A percentile compares a stretch with the other conserved stretches of the same genome.
These are phyloP conservation scores for Hemistola chrysoprasaria DNA, from an alignment of 2,888 invertebrate species.

Conservation along the genomic window DNA sequence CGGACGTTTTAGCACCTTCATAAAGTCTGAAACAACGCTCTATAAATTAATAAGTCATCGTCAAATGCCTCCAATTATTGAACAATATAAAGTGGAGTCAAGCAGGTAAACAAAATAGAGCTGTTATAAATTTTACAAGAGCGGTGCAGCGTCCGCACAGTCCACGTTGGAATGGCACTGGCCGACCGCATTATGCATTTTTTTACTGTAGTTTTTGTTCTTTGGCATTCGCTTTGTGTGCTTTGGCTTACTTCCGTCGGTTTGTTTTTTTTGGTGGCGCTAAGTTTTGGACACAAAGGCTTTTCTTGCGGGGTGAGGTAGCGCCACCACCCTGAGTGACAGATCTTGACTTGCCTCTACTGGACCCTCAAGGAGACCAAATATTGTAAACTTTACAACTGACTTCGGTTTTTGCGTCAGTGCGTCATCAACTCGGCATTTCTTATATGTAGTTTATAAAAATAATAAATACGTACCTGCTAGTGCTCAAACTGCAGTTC, in stretches of 20 bases:
- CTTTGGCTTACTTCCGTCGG: conserved; percentile 70
- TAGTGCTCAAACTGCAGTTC: too few relatives aligned
- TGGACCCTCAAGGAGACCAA: conserved; percentile 16
- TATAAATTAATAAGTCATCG: conserved; percentile 82
- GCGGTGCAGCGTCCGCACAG: too few relatives aligned
- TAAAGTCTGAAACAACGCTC: conserved; percentile 72
- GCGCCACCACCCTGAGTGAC: conserved; percentile 50
- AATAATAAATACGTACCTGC: too few relatives aligned
- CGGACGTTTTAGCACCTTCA: conserved; percentile 75
- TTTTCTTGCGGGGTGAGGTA: conserved; percentile 48
- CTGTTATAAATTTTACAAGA: conserved; percentile 80
- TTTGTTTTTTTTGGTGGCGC: conserved; percentile 74
- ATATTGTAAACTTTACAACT: conserved; percentile 24
- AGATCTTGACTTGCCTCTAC: conserved; percentile 9
- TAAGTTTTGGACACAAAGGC: conserved; percentile 67
- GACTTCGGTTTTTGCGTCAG: conserved; percentile 24
- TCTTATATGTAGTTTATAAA: too few relatives aligned
- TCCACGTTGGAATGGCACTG: conserved; percentile 59
- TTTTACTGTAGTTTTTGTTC: conserved; percentile 69
- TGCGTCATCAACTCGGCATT: conserved; percentile 24
- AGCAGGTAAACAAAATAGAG: conserved; percentile 81
- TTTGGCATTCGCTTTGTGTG: conserved; percentile 75
- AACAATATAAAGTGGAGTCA: conserved; percentile 70
- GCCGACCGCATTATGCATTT: conserved; percentile 73
- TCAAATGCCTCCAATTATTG: conserved; percentile 76